These are phyloP conservation scores for Margaritifera margaritifera DNA, from an alignment of 2,888 invertebrate genomes.

Conservation along the genomic window DNA sequence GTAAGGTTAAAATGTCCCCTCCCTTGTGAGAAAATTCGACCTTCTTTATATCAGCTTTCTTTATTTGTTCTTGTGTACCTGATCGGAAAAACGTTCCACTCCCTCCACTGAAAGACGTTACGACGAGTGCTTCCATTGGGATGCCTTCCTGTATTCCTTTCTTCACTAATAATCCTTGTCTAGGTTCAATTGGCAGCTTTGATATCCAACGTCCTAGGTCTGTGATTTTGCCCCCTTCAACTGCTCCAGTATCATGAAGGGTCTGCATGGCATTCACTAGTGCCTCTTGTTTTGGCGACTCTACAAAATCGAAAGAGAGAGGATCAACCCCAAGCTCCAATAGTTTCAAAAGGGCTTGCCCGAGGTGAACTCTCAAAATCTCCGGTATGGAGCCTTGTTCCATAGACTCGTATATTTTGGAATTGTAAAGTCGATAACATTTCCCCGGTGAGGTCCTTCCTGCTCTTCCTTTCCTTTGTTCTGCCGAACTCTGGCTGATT, in stretches of 20 bases:
- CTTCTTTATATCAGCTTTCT: slow-evolving; percentile 55
- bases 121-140: slow-evolving; percentile 58
- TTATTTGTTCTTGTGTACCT: slow-evolving; percentile 53
- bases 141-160: slow-evolving; percentile 47
- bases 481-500: slow-evolving; percentile 69
- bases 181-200: slow-evolving; percentile 65
- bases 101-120: slow-evolving; percentile 59
- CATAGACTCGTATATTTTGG: slow-evolving; percentile 63
- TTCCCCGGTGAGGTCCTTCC: slow-evolving; percentile 70
- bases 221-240: slow-evolving; percentile 55
- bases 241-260: slow-evolving; percentile 61
- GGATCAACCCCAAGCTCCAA: slow-evolving; percentile 64
- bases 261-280: slow-evolving; percentile 55
- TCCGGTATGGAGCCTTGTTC: slow-evolving; percentile 63
- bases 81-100: slow-evolving; percentile 64
- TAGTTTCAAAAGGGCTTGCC: slow-evolving; percentile 65
- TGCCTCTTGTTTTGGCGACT: slow-evolving; percentile 56
- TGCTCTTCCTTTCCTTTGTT: slow-evolving; percentile 73
- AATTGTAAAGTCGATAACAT: slow-evolving; percentile 70
- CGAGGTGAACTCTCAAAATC: slow-evolving; percentile 65
- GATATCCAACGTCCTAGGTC: slow-evolving; percentile 64
- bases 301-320: slow-evolving; percentile 67
- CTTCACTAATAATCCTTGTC: slow-evolving; percentile 56
- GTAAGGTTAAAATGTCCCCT: slow-evolving; percentile 63
- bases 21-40: slow-evolving; percentile 55